These are phyloP conservation scores for Bedellia somnulentella DNA, from an alignment of 2,888 invertebrate genomes.

Conservation along the genomic window DNA sequence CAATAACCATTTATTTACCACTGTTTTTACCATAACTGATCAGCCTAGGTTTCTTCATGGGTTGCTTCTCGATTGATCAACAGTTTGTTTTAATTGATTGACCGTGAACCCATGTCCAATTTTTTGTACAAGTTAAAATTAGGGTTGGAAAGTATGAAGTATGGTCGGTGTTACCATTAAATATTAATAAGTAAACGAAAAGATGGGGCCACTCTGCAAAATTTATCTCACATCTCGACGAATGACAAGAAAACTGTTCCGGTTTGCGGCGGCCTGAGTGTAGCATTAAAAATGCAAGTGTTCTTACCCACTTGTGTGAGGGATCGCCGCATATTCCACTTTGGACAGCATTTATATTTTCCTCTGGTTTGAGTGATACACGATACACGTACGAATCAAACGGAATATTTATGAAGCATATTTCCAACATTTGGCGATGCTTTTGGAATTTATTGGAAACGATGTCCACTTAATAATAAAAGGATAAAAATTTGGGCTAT, in stretches of 20 bases:
- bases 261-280: constrained; percentile 61
- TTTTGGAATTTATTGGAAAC: too few relatives aligned
- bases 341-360: constrained; percentile 60
- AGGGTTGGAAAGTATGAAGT: too few relatives aligned
- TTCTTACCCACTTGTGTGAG: constrained; percentile 62
- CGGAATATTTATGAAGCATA: constrained; percentile 15
- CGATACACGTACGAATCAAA: constrained; percentile 27
- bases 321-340: constrained; percentile 56
- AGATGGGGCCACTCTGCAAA: constrained; percentile 62
- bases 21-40: too few relatives aligned
- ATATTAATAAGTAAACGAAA: constrained; percentile 57
- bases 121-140: too few relatives aligned
- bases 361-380: constrained; percentile 38
- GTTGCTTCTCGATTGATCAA: too few relatives aligned
- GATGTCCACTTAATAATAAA: too few relatives aligned
- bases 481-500: too few relatives aligned
- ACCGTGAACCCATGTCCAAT: too few relatives aligned
- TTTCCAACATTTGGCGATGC: too few relatives aligned
- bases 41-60: too few relatives aligned
- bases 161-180: constrained; percentile 51
- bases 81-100: too few relatives aligned
- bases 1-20: constrained; percentile 9
- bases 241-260: constrained; percentile 63
- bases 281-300: constrained; percentile 59
- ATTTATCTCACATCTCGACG: constrained; percentile 59